These are phyloP conservation scores for Hemibates koningsi DNA, from an alignment of 2,113 vertebrate species.

Conservation along the genomic window DNA sequence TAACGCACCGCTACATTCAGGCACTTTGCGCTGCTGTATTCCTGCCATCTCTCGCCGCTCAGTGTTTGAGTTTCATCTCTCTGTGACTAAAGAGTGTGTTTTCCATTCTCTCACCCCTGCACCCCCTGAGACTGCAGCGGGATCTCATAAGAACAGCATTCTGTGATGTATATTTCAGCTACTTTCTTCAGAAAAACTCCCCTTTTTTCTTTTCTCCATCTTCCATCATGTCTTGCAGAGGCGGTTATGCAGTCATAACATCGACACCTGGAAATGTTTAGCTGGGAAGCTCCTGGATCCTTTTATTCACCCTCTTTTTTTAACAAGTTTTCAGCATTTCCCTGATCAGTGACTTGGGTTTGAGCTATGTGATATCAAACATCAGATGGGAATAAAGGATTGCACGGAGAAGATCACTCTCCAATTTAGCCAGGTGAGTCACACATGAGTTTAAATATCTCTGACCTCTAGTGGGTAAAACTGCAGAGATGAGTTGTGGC, in stretches of 20 bases:
- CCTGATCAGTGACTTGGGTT: constrained; percentile 25
- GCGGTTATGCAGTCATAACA: constrained; percentile 34
- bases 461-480: not conserved
- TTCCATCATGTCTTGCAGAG: constrained; percentile 2
- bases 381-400: constrained; percentile 14
- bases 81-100: constrained; percentile 52
- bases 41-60: not conserved
- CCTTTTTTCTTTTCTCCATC: not conserved
- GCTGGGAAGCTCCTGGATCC: not conserved
- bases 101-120: constrained; percentile 49
- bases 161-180: constrained; percentile 70
- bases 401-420: not conserved
- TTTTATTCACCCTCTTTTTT: not conserved
- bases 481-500: constrained; percentile 10
- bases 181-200: constrained; percentile 39
- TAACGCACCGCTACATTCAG: constrained; percentile 6
- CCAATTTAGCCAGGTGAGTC: not conserved
- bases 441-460: not conserved
- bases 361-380: not conserved
- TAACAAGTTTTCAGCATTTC: constrained; percentile 9
- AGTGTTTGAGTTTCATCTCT: constrained; percentile 55
- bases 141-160: constrained; percentile 47
- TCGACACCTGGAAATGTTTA: constrained; percentile 17
- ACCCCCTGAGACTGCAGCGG: constrained; percentile 39
- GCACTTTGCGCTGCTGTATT: constrained; percentile 7